Evolutionary conservation across 2,888 invertebrate genomes (phyloP), one percentile per base, ranked within the genome.

Genomic region (Acheta domesticus): DNA sequence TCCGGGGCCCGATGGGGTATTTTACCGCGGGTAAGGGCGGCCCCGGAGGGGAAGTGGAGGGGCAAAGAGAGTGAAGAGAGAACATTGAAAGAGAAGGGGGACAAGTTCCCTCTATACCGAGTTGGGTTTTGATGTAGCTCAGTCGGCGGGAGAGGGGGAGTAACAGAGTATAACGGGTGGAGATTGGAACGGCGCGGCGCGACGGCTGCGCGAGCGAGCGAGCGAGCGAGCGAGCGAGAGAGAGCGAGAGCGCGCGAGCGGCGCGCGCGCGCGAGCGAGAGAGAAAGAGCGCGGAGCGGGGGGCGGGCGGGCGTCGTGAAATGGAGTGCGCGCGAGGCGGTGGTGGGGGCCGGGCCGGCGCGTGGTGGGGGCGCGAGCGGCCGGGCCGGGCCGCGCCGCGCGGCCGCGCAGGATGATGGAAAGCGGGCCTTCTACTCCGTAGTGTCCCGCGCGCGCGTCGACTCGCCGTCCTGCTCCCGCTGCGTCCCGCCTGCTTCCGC

Each of bases 151-250:
- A 48, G 21, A 79, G 62, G 20, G 36, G 48, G 77, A 62, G 76
- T 21, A 21, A 76, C 75, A 36, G 73, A 48, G 73, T 78, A 78
- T 78, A 74, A 78, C 76, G 76, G 73, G 48, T 78, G n/a, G 48
- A 48, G 78, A 74, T 73, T 16, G 78, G 48, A 78, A 78, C 48
- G 78, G 48, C 73, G 78, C 48, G 78, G 48, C 73, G 78, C 74
- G 73, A 78, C 83, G 85, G 84, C 84, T 85, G 85, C 84, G 84
- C 84, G n/a, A n/a, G 85, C 85, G 85, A 76, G 50, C 73, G 78
- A 74, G 82, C 81, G 82, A 80, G 79, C n/a, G n/a, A n/a, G 85
- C 85, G 85, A 76, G 50, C 73, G 78, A 74, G 82, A 81, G 82
- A 80, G 79, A 80, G 82, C 75, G 80, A 79, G 80, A 82, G 81